Percentiles rank a stretch among this genome's conserved stretches.
Conservation (phyloP, 2,113 vertebrate species). For the Chloropsis hardwickii region DNA sequence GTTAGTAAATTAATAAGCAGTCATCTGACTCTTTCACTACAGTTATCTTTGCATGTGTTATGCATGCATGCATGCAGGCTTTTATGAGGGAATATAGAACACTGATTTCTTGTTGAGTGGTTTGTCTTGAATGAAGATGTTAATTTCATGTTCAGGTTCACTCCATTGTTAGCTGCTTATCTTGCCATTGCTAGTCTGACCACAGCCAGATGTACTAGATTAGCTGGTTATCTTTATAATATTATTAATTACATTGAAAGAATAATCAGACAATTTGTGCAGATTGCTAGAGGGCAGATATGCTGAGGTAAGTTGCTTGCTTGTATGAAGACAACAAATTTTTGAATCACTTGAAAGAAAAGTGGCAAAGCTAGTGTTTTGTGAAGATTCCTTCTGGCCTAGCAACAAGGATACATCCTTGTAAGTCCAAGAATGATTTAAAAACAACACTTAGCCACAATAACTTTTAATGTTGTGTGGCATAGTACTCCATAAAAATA, state of each 20-base stretch:
- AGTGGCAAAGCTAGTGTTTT: background rate
- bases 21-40: background rate
- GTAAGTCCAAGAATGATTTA: background rate
- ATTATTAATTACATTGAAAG: background rate
- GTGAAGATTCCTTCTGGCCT: background rate
- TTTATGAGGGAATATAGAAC: background rate
- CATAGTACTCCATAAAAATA: background rate
- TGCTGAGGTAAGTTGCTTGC: background rate
- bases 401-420: background rate
- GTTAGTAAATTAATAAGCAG: background rate
- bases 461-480: background rate
- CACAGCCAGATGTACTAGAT: background rate
- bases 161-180: background rate
- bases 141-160: background rate
- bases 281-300: background rate
- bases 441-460: background rate
- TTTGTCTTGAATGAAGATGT: background rate
- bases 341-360: background rate
- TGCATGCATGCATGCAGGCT: background rate
- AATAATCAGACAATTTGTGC: background rate
- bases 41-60: background rate
- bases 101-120: background rate
- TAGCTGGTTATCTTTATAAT: background rate
- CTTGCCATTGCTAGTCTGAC: background rate
- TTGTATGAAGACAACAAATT: background rate